These are phyloP conservation scores for Cichladusa arquata DNA, from an alignment of 2,113 vertebrate genomes.

Conservation along the genomic window DNA sequence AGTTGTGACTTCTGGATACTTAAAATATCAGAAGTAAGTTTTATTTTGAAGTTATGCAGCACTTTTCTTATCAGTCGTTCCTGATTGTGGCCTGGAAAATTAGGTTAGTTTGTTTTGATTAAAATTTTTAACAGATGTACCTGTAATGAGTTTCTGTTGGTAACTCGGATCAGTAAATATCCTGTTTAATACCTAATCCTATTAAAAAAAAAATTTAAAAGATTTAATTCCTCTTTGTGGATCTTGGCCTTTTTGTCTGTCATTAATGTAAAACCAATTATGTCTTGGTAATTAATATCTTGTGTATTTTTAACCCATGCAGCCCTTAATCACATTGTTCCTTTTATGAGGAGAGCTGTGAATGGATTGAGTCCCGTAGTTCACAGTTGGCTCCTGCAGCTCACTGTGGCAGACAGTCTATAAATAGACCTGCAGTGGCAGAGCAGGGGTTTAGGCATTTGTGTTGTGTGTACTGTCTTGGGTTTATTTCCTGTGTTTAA, in stretches of 20 bases:
- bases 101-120: background rate
- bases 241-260: background rate
- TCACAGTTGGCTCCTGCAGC: slow-evolving; percentile 9
- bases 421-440: slow-evolving; percentile 27
- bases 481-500: slow-evolving; percentile 16
- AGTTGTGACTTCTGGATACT: background rate
- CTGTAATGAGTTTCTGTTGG: background rate
- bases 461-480: background rate
- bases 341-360: slow-evolving; percentile 19
- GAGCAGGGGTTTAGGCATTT: slow-evolving; percentile 18
- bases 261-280: slow-evolving; percentile 8
- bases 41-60: background rate
- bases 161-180: slow-evolving; percentile 2
- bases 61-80: background rate
- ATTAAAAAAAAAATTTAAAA: background rate
- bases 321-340: slow-evolving; percentile 22
- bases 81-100: background rate
- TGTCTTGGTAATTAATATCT: slow-evolving; percentile 8
- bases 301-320: background rate
- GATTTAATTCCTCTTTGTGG: slow-evolving; percentile 2
- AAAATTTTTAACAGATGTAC: background rate
- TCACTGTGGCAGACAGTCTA: background rate
- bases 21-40: background rate
- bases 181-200: slow-evolving; percentile 14
- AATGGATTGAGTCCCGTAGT: background rate